Conservation (phyloP, 2,113 vertebrate genomes). For the Chiloscyllium plagiosum region DNA sequence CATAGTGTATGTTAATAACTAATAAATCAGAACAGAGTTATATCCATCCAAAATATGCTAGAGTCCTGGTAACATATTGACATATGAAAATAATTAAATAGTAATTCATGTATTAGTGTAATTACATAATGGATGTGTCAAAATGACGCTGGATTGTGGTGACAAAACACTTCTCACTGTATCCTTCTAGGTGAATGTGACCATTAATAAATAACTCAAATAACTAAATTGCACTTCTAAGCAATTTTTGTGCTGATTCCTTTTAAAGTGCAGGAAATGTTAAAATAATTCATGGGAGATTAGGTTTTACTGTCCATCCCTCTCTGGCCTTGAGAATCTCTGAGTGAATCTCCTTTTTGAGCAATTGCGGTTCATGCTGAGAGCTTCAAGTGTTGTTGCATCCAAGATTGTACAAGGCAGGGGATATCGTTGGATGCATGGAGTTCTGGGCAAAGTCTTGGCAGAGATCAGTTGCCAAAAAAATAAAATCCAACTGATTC, state of each 20-base stretch:
- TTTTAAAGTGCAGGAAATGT: background rate
- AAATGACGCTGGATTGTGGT: no score
- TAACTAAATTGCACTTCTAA: background rate
- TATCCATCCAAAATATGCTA: background rate
- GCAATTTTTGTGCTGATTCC: background rate
- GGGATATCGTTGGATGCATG: no score
- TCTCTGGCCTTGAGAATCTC: background rate
- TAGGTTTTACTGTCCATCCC: background rate
- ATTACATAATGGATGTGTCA: background rate
- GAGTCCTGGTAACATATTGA: background rate
- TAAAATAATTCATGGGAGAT: background rate
- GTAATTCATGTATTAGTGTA: background rate
- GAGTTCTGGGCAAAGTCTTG: no score
- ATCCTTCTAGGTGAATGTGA: no score
- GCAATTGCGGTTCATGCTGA: background rate
- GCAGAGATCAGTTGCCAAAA: background rate
- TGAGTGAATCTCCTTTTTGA: background rate
- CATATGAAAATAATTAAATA: background rate
- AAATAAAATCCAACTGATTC: background rate
- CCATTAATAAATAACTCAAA: no score
- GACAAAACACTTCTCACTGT: no score
- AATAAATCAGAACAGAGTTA: background rate
- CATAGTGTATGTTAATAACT: background rate
- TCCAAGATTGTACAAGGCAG: background rate
- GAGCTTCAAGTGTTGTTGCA: background rate